Evolutionary conservation across 2,797 vertebrate species (phyloP).

Genomic region (Pangasius mekongensis): DNA sequence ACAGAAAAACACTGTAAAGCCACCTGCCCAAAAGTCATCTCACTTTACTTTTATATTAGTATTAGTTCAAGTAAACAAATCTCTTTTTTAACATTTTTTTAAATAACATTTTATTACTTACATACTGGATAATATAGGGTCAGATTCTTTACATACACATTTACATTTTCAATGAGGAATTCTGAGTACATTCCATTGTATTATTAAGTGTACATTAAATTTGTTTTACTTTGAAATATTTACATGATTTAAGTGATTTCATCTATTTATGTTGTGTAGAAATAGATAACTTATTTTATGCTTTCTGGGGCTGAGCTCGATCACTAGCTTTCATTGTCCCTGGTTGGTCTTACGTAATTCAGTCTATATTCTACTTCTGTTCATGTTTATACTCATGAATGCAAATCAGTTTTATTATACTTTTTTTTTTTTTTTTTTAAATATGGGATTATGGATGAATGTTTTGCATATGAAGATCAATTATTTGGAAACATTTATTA

Average conservation of each 20-base stretch:
- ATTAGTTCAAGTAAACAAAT: background rate
- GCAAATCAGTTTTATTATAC: slow-evolving; percentile 33
- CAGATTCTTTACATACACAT: slow-evolving; percentile 17
- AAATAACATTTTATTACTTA: background rate
- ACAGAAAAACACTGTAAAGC: slow-evolving; percentile 38
- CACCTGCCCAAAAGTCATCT: slow-evolving; percentile 20
- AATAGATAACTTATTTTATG: slow-evolving; percentile 53
- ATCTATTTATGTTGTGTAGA: slow-evolving; percentile 48
- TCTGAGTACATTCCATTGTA: slow-evolving; percentile 34
- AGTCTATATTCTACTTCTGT: slow-evolving; percentile 15
- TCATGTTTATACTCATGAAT: slow-evolving; percentile 27
- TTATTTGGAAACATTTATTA: slow-evolving; percentile 24
- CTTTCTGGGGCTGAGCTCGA: slow-evolving; percentile 6
- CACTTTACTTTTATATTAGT: background rate
- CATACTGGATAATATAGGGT: background rate
- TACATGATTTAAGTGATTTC: slow-evolving; percentile 30
- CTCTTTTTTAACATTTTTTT: background rate
- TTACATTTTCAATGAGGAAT: slow-evolving; percentile 30
- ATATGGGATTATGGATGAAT: slow-evolving; percentile 34
- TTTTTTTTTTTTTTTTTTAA: slow-evolving; percentile 15
- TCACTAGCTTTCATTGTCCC: slow-evolving; percentile 12
- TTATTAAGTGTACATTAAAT: slow-evolving; percentile 29
- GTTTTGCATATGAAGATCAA: slow-evolving; percentile 13
- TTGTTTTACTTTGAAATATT: slow-evolving; percentile 27
- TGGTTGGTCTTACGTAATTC: slow-evolving; percentile 14